Percentiles rank a stretch among this genome's conserved stretches.
Evolutionary conservation across 2,797 vertebrate genomes (phyloP).

Genomic region (Pangasius krempfi): DNA sequence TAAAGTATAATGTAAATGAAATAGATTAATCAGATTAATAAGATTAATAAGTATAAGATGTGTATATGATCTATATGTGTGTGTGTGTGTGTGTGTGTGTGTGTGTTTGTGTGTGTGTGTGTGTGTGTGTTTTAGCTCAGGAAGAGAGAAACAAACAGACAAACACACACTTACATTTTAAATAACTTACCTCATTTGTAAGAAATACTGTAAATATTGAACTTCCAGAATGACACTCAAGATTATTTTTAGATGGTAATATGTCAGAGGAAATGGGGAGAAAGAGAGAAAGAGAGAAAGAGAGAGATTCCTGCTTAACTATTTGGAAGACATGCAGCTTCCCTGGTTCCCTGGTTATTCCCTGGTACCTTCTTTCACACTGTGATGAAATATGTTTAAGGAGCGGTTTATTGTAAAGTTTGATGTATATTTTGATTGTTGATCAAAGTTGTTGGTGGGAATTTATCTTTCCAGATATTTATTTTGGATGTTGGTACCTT

Average conservation of each 20-base stretch:
- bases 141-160: background rate
- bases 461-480: background rate
- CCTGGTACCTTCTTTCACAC: background rate
- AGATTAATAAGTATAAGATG: background rate
- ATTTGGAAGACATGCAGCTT: background rate
- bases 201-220: background rate
- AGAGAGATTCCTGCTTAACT: background rate
- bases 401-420: background rate
- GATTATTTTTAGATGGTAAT: background rate
- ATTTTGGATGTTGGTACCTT: background rate
- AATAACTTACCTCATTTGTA: conserved; percentile 21
- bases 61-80: background rate
- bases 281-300: background rate
- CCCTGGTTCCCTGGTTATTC: too few species aligned
- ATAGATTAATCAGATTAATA: background rate
- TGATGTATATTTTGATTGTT: background rate
- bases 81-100: background rate
- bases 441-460: background rate
- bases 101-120: background rate
- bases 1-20: background rate
- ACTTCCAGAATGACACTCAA: background rate
- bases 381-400: background rate
- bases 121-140: background rate
- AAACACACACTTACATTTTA: background rate
- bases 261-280: background rate